Evolutionary conservation across 1,140 invertebrate species (phyloP), one percentile per base, ranked within the genome.

Genomic region (Penaeus japonicus): DNA sequence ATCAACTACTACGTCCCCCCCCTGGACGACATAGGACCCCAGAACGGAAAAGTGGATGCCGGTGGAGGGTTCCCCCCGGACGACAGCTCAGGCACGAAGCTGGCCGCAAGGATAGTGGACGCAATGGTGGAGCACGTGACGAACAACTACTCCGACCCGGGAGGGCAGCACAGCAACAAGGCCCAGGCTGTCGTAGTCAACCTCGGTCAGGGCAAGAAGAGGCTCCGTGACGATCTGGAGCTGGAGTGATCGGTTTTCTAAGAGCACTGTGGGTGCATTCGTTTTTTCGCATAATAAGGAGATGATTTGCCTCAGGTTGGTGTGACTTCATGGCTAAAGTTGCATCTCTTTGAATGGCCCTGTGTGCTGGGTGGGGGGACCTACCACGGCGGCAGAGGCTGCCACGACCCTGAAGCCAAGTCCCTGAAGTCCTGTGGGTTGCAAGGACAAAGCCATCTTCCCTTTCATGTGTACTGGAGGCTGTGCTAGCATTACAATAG

Each of bases 341-440:
- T 27, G 47, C 57, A 47, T 47, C 27, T 27, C 27, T 57, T n/a
- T 55, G 62, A 35, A 73, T 53, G 81, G 24, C 20, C 70, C 53
- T 88, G 78, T 87, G 86, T 88, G 87, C 87, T 88, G 80, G 80
- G 87, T 88, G 87, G 87, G 87, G 87, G 87, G 87, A 88, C 87
- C 87, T 82, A 70, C 73, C 87, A 77, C 70, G 83, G 87, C 80
- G 65, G 73, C 78, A 88, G 87, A 83, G 47, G 79, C 87, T 57
- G 80, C 87, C 80, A 84, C 87, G 39, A 59, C 80, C 80, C 87
- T 54, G 65, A 39, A 78, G 83, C 80, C 80, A 20, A 24, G 30
- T 55, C 85, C 54, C n/a, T 24, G 39, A 24, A 32, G 59, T 47
- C 57, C 85, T 70, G 17, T 24, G 27, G 32, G 35, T 79, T 77